Conservation (phyloP, 2,888 invertebrate genomes). For the Eremobia ochroleuca region DNA sequence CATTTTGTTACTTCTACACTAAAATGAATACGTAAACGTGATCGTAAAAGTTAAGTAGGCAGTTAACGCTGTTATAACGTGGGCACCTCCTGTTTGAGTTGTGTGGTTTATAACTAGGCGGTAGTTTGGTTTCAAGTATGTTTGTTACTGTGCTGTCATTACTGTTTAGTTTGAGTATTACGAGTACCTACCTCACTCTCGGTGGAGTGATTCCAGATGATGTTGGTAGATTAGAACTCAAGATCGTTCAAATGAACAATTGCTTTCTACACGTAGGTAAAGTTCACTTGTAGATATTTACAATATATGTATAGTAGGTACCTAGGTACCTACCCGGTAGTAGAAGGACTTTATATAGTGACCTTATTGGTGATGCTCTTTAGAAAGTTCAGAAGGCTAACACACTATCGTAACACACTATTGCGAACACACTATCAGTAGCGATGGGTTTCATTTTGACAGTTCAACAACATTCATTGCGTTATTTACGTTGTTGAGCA, state of each 20-base stretch:
- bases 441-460: too few species aligned
- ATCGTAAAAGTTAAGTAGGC: slow-evolving; percentile 57
- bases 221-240: not conserved
- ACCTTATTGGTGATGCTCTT: too few species aligned
- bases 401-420: too few species aligned
- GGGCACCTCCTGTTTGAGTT: slow-evolving; percentile 12
- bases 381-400: too few species aligned
- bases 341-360: too few species aligned
- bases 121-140: not conserved
- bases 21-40: slow-evolving; percentile 60
- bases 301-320: too few species aligned
- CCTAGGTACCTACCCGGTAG: too few species aligned
- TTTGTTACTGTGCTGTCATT: not conserved
- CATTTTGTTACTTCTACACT: slow-evolving; percentile 3
- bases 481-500: too few species aligned
- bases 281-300: not conserved
- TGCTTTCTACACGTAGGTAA: not conserved
- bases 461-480: too few species aligned
- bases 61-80: slow-evolving; percentile 49
- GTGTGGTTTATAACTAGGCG: not conserved
- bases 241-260: not conserved
- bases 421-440: too few species aligned
- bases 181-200: too few species aligned
- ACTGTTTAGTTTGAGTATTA: not conserved
- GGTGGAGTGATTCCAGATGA: not conserved